Evolutionary conservation across 2,113 vertebrate genomes (phyloP).

Genomic region (Rousettus leschenaultii): DNA sequence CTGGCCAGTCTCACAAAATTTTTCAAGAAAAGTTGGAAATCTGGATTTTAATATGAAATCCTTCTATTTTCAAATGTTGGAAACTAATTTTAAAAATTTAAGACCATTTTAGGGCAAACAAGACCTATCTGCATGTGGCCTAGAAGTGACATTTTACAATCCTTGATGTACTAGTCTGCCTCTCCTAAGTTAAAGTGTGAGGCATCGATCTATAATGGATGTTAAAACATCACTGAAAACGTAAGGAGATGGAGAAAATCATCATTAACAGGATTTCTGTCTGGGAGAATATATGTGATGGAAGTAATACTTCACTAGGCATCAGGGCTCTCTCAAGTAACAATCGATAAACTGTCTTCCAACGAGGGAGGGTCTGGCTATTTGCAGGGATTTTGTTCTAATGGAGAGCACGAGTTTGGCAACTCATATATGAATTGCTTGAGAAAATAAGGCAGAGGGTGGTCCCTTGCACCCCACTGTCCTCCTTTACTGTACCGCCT

Average conservation of each 20-base stretch:
- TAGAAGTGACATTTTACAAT: background rate
- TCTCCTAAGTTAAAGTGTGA: background rate
- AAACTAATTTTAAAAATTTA: background rate
- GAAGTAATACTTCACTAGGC: background rate
- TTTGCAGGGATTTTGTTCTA: background rate
- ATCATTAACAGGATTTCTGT: background rate
- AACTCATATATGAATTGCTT: background rate
- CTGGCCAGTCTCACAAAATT: background rate
- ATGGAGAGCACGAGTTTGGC: background rate
- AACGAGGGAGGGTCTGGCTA: background rate
- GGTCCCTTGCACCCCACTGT: background rate
- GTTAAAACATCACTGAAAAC: background rate
- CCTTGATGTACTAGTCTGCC: background rate
- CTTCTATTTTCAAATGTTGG: background rate
- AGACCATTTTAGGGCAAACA: background rate
- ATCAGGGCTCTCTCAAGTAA: background rate
- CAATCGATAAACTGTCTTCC: background rate
- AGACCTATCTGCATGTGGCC: background rate
- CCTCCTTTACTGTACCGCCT: background rate
- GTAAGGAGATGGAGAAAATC: background rate
- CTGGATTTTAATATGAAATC: background rate
- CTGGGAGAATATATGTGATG: too few species aligned
- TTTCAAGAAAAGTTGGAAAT: background rate
- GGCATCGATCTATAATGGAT: accelerated
- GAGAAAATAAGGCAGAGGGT: background rate